Percentiles rank a stretch among this genome's conserved stretches.
Evolutionary conservation across 2,113 vertebrate species (phyloP).

Genomic region (Lasiurus cinereus): DNA sequence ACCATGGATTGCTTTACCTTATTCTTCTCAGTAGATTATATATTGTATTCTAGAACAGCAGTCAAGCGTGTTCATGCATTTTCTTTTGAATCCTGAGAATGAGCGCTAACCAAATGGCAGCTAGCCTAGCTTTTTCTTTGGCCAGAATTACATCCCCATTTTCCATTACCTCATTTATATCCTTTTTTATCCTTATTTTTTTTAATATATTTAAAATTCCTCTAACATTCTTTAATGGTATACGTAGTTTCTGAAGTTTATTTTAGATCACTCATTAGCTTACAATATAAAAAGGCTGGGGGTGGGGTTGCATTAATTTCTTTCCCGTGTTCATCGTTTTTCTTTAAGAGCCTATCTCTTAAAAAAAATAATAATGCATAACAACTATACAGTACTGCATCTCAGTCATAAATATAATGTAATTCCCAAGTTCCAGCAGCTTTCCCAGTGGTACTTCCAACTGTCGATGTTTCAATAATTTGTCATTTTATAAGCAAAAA

Average conservation of each 20-base stretch:
- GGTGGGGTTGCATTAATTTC: constrained; percentile 21
- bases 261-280: constrained; percentile 34
- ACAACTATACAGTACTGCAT: background rate
- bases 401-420: background rate
- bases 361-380: background rate
- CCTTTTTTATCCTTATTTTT: background rate
- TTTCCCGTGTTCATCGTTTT: constrained; percentile 25
- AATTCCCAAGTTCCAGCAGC: background rate
- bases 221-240: constrained; percentile 34
- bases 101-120: constrained; percentile 65
- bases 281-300: background rate
- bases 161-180: constrained; percentile 74
- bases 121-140: constrained; percentile 47
- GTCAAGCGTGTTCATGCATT: constrained; percentile 31
- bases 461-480: background rate
- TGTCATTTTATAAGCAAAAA: background rate
- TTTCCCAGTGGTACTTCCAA: background rate
- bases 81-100: constrained; percentile 51
- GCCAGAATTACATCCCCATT: constrained; percentile 46
- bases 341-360: background rate
- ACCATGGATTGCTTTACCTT: background rate
- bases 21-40: background rate
- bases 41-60: constrained; percentile 25
- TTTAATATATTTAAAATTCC: constrained; percentile 55
- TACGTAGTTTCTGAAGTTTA: constrained; percentile 60